phyloP scores from a whole-genome alignment of 2,797 vertebrate species.

The Petrocephalus sullivani region DNA sequence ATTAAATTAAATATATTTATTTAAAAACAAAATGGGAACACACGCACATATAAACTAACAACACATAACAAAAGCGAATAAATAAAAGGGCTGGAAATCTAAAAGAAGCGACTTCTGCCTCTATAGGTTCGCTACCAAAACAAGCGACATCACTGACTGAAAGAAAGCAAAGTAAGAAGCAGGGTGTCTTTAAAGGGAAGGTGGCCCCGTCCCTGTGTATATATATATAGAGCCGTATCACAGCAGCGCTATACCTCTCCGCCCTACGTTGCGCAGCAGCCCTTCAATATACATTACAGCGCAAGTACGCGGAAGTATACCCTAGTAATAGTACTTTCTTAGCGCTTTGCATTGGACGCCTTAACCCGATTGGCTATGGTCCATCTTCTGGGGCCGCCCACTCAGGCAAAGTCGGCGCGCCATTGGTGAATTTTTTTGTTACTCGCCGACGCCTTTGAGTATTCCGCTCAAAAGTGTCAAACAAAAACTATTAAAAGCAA shows the following conservation, averaged over 20 bases:
- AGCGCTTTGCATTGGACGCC: conserved; percentile 38
- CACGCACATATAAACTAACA: conserved; percentile 39
- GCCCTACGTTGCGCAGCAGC: conserved; percentile 59
- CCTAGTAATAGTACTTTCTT: conserved; percentile 31
- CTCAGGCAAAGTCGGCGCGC: conserved; percentile 31
- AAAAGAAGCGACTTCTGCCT: conserved; percentile 73
- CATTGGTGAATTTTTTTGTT: conserved; percentile 44
- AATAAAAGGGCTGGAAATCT: conserved; percentile 56
- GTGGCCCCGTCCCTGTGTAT: conserved; percentile 71
- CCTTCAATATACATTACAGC: conserved; percentile 59
- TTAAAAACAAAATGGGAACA: conserved; percentile 56
- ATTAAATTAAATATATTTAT: conserved; percentile 69
- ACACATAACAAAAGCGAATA: conserved; percentile 54
- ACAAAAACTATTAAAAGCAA: conserved; percentile 10
- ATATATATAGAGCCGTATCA: conserved; percentile 80
- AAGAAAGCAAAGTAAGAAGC: conserved; percentile 60
- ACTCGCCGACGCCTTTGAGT: not conserved
- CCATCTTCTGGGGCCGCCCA: conserved; percentile 30
- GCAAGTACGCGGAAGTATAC: conserved; percentile 72
- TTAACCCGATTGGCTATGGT: conserved; percentile 58
- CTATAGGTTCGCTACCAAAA: conserved; percentile 77
- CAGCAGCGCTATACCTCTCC: conserved; percentile 74
- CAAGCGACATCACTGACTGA: conserved; percentile 77
- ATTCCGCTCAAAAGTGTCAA: conserved; percentile 8
- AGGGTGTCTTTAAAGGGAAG: conserved; percentile 76